A percentile compares a stretch with the other conserved stretches of the same genome.
phyloP scores from a whole-genome alignment of 2,113 vertebrate genomes.

The Ploceus nigricollis region DNA sequence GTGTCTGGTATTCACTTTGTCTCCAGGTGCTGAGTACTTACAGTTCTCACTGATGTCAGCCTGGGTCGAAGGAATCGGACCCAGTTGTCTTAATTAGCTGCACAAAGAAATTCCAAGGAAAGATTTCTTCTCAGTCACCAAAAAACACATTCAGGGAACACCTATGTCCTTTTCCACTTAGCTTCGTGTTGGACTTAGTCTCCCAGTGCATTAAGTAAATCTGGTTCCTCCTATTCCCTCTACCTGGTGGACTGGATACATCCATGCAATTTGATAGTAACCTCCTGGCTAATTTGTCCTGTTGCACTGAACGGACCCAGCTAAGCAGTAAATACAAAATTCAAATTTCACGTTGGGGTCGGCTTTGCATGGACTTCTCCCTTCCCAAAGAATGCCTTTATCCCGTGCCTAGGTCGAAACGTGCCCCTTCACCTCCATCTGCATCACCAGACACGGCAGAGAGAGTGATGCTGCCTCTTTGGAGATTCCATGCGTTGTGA shows the following conservation, averaged over 20 bases:
- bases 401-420: background rate
- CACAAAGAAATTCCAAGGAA: constrained; percentile 57
- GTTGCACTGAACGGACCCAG: constrained; percentile 51
- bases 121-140: constrained; percentile 65
- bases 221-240: background rate
- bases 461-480: background rate
- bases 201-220: background rate
- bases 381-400: constrained; percentile 50
- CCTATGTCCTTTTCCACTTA: constrained; percentile 15
- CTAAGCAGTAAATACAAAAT: background rate
- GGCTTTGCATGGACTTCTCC: constrained; percentile 49
- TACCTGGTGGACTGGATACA: constrained; percentile 18
- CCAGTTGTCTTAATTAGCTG: constrained; percentile 64
- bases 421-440: background rate
- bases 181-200: constrained; percentile 24
- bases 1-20: constrained; percentile 36
- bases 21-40: constrained; percentile 54
- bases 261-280: background rate
- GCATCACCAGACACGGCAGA: background rate
- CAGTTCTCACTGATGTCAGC: constrained; percentile 48
- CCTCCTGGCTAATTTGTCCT: constrained; percentile 29
- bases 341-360: background rate
- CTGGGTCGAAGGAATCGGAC: background rate
- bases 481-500: background rate
- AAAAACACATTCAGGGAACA: constrained; percentile 65